Percentiles rank a stretch among this genome's conserved stretches.
Evolutionary conservation across 2,113 vertebrate genomes (phyloP).

Genomic region (Sardina pilchardus): DNA sequence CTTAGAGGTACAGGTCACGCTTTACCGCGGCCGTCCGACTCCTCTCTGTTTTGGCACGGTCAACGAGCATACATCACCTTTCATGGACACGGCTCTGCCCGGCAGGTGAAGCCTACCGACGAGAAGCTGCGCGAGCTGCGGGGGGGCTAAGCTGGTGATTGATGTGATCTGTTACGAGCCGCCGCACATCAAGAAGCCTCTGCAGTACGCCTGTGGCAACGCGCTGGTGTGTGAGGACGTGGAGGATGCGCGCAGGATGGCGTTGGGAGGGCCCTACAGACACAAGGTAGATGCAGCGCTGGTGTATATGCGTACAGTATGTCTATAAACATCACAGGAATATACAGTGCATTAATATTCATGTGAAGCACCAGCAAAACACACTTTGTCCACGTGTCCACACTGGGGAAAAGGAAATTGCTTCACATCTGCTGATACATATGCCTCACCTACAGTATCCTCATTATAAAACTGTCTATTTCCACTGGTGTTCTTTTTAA

Average conservation of each 20-base stretch:
- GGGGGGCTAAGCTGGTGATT: slow-evolving; percentile 92
- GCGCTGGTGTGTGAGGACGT: slow-evolving; percentile 94
- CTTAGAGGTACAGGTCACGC: slow-evolving; percentile 75
- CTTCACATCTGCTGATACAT: slow-evolving; percentile 5
- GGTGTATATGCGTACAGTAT: neutral
- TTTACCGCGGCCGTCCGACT: neutral
- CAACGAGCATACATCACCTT: neutral
- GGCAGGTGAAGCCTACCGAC: slow-evolving; percentile 89
- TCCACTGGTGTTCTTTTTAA: neutral
- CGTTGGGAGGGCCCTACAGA: slow-evolving; percentile 89
- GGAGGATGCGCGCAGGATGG: slow-evolving; percentile 88
- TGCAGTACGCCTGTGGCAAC: slow-evolving; percentile 93
- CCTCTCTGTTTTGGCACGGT: neutral
- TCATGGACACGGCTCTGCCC: neutral
- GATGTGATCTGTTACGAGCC: slow-evolving; percentile 95
- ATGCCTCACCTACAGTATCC: neutral
- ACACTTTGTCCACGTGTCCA: neutral
- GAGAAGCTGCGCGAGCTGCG: slow-evolving; percentile 91
- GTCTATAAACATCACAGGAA: neutral
- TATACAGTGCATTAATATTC: neutral
- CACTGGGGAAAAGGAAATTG: neutral
- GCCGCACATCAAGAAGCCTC: slow-evolving; percentile 92
- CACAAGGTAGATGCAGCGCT: slow-evolving; percentile 77
- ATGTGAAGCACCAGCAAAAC: neutral
- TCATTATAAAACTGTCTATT: neutral